Evolutionary conservation across 1,140 invertebrate species (phyloP), one percentile per base, ranked within the genome.

Genomic region (Ceratina calcarata): DNA sequence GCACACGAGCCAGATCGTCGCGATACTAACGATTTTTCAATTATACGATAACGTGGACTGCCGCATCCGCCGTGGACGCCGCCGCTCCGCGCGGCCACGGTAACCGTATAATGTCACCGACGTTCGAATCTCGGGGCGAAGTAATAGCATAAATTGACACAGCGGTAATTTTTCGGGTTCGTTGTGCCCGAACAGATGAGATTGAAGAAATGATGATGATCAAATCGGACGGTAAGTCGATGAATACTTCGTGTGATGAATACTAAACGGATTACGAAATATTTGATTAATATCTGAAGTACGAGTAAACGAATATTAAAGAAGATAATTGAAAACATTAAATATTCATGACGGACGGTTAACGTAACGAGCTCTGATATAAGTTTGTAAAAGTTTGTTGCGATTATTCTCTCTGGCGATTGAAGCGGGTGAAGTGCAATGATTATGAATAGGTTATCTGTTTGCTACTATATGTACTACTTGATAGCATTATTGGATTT

Each of bases 1-100:
- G 64, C 62, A 74, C 55, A 57, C 55, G 55, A 57, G 69, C 66
- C 86, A 86, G 89, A 90, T 89, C 83, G 70, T 83, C 76, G 76
- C 87, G 91, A 91, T 91, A 92, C 81, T 88, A 93, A 93, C 90
- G 91, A 93, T 93, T 93, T 93, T 93, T 89, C 91, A 92, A 93
- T 93, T 92, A 91, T 81, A 90, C 86, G 89, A 86, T 88, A 87
- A 79, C 74, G 24, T 51, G 27, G 24, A 24, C 64, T 20, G 37
- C 13, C 37, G 27, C 18, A 57, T 57, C 18, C 16, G 8, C 24
- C 18, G 66, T 16, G 22, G 16, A 20, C 20, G 12, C 27, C 20
- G 27, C 27, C 27, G 27, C 27, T 1, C 27, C 27, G 27, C 37
- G 37, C 37, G 3, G 37, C 37, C 10, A 10, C 37, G 0, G 37